Base-by-base conservation (phyloP, 2,113 vertebrate species). In the Lepisosteus osseus region DNA sequence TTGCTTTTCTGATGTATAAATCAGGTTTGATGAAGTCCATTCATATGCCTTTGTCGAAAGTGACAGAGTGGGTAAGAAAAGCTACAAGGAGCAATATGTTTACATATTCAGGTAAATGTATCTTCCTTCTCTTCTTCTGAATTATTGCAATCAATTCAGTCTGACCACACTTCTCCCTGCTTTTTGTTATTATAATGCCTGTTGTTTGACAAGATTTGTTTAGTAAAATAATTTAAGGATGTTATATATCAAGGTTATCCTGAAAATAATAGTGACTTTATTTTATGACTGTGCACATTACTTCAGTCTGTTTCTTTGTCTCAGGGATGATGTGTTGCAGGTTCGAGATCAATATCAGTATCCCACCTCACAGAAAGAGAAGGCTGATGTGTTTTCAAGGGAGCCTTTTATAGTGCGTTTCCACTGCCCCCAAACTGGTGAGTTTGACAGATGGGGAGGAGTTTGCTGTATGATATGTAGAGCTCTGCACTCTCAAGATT, bases 51-150 rank as follows among this genome's bases (percentile, higher is more conserved):
- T 87, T 67, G 65, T 92, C 71, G 89, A 88, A 59, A 94, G 92
- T 70, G 85, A 90, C 76, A 80, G 94, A 14, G 78, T 94, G n/a
- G 94, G 94, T 3, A 89, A 68, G 69, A 91, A 83, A 14, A 83
- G 73, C 64, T 95, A 95, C 78, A 95, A 94, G 76, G 94, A 95
- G 77, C 94, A 95, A 75, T 92, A 92, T 44, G 87, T 94, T 75
- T 95, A 92, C 76, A 79, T 94, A 56, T 95, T 93, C 82, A 92
- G 92, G 93, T 94, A 84, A 78, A 51, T 51, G 47, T 5, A 51
- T 51, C 9, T 51, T 51, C 5, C 9, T 51, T 5, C 47, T 51
- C 5, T 51, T 51, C 47, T 9, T 51, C 47, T 51, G 9, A 5
- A 51, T 51, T 29, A 29, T 29, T 29, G 29, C 29, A 29, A 29